These are phyloP conservation scores for Muscina levida DNA, from an alignment of 2,888 invertebrate genomes.

Conservation along the genomic window DNA sequence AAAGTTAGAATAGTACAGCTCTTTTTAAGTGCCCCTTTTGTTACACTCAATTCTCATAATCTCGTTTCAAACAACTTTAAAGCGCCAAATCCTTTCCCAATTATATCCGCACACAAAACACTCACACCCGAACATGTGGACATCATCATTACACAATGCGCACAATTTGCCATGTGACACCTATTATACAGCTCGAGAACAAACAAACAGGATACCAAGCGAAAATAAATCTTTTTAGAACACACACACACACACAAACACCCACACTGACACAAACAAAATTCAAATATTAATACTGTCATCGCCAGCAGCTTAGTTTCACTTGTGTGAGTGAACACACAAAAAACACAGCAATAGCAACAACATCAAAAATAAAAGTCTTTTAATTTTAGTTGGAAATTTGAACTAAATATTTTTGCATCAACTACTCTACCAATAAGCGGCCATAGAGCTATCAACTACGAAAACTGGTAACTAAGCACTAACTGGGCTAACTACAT, in stretches of 20 bases:
- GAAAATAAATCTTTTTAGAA: conserved; percentile 4
- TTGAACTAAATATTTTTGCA: conserved; percentile 56
- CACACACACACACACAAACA: background rate
- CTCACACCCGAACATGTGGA: background rate
- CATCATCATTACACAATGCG: background rate
- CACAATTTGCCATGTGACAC: conserved; percentile 14
- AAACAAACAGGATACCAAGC: conserved; percentile 1
- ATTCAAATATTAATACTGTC: too few species aligned
- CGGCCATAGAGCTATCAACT: background rate
- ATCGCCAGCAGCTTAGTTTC: conserved; percentile 9
- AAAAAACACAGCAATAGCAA: background rate
- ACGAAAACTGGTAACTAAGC: conserved; percentile 4
- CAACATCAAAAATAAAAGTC: conserved; percentile 43
- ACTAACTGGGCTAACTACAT: conserved; percentile 33
- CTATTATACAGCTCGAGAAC: background rate
- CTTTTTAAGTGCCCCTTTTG: too few species aligned
- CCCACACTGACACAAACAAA: too few species aligned
- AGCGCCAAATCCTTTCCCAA: background rate
- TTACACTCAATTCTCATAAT: too few species aligned
- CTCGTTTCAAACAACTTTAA: too few species aligned
- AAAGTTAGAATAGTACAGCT: too few species aligned
- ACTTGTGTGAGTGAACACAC: background rate
- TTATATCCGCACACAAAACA: background rate
- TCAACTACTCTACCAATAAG: background rate
- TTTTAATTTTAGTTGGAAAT: conserved; percentile 63